Evolutionary conservation across 1,140 invertebrate genomes (phyloP), one percentile per base, ranked within the genome.

Genomic region (Vollenhovia emeryi): DNA sequence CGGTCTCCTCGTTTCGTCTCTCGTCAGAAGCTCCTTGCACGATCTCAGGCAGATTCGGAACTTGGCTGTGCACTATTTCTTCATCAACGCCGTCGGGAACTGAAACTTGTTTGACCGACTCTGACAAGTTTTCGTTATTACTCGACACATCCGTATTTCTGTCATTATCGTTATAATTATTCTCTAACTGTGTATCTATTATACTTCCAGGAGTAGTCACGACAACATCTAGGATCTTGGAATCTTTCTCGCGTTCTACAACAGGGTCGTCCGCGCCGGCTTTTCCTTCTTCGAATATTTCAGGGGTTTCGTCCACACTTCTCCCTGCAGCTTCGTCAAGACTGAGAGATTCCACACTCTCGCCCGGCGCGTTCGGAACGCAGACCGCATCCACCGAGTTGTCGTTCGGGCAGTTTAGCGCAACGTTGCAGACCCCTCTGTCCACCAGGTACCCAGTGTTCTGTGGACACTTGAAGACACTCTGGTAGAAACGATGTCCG

Each of bases 391-490:
- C 43, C 1, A 74, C 27, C 13, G 50, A 59, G 0, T 40, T n/a
- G 8, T 68, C n/a, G 4, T 43, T n/a, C 11, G 48, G 7, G 2
- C 59, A 2, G 9, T 8, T 13, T n/a, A 27, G 0, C 52, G 85
- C 2, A 9, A 40, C 9, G 7, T 24, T 9, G 18, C 87, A 88
- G 13, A 85, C 45, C 24, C 55, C 52, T 1, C 8, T 88, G 4
- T 64, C 24, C 1, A 9, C 21, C 2, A 88, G 40, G 7, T 82
- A 89, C 2, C 52, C 55, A 33, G 71, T 89, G 30, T 71, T 76
- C 3, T 33, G 60, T 18, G 87, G 87, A 13, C 87, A 89, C 0
- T 40, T 75, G 2, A 64, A 88, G 30, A 89, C 27, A 24, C 21
- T 82, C 7, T 76, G 71, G 0, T 36, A 9, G 15, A 88, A n/a